Percentiles rank a stretch among this genome's conserved stretches.
Conservation (phyloP, 2,113 vertebrate genomes). For the Sitta europaea region DNA sequence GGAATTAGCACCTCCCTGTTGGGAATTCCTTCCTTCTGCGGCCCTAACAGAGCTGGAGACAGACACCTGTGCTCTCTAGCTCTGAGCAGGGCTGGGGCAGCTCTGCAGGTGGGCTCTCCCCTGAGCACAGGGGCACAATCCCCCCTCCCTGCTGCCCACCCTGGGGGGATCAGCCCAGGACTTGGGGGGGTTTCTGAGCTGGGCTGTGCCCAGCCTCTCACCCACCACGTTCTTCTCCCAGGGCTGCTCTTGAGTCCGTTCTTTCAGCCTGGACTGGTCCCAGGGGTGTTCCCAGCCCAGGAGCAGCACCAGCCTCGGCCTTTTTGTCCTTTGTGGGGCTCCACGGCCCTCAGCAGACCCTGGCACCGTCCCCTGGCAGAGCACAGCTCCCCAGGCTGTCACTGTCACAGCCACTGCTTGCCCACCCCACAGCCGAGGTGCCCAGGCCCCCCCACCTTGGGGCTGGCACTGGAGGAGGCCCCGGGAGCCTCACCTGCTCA, state of each 20-base stretch:
- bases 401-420: background rate
- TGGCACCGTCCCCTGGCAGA: rapidly evolving
- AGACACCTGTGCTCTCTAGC: background rate
- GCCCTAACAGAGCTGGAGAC: rapidly evolving
- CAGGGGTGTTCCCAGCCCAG: background rate
- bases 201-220: background rate
- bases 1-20: background rate
- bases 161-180: background rate
- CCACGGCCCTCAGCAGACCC: background rate
- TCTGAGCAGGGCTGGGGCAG: background rate
- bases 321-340: background rate
- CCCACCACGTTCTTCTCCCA: background rate
- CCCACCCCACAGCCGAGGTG: no score
- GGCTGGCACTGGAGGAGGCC: no score
- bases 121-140: background rate
- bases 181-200: background rate
- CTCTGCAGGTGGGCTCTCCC: background rate
- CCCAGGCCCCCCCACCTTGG: rapidly evolving
- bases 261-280: background rate
- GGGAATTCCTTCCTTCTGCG: rapidly evolving
- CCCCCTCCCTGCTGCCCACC: rapidly evolving
- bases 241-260: background rate
- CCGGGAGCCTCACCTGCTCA: rapidly evolving
- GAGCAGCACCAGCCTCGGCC: background rate
- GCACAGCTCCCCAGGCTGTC: background rate